Evolutionary conservation across 2,888 invertebrate genomes (phyloP).

Genomic region (Argynnis bischoffii): DNA sequence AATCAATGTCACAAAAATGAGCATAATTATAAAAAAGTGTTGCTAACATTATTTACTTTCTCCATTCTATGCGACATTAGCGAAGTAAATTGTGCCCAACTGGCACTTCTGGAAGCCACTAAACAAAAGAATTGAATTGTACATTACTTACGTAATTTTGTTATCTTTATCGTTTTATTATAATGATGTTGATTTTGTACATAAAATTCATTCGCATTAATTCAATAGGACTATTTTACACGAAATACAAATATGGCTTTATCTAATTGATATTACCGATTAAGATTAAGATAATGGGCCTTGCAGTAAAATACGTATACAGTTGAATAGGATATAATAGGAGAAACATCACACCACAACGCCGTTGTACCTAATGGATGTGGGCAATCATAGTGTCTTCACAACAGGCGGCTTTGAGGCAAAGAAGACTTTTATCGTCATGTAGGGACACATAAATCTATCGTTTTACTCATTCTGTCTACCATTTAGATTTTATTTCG

Average conservation of each 20-base stretch:
- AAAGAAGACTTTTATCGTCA: constrained; percentile 5
- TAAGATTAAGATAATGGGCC: not conserved
- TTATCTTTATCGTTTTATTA: no score
- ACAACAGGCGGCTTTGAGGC: constrained; percentile 2
- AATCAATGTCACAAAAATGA: no score
- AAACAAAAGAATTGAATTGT: no score
- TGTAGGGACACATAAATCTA: not conserved
- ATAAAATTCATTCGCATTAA: no score
- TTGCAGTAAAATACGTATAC: not conserved
- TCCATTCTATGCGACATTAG: no score
- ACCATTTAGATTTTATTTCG: not conserved
- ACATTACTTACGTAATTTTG: no score
- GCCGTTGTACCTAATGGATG: constrained; percentile 11
- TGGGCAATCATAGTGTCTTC: constrained; percentile 10
- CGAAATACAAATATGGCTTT: not conserved
- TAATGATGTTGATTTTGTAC: no score
- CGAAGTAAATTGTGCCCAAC: no score
- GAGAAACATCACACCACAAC: not conserved
- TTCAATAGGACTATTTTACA: not conserved
- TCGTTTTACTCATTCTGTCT: not conserved
- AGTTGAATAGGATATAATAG: not conserved
- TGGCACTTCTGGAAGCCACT: no score
- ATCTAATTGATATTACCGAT: constrained; percentile 1
- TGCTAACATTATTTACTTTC: no score
- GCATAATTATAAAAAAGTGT: no score